Conservation (phyloP, 2,113 vertebrate genomes). For the Mungos mungo region DNA sequence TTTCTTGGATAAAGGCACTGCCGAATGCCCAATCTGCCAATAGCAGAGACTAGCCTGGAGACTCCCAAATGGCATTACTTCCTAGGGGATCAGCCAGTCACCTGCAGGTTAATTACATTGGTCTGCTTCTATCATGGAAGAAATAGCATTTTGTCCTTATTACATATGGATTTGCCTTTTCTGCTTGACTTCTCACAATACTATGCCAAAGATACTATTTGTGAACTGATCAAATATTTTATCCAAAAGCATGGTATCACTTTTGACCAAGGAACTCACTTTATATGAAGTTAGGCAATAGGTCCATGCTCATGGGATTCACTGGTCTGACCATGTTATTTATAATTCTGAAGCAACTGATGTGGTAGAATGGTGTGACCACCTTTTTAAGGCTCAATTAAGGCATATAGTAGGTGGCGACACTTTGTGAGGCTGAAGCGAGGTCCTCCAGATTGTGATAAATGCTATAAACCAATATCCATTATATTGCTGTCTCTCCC, state of each 20-base stretch:
- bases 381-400: not conserved
- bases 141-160: not conserved
- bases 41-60: not conserved
- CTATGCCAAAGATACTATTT: not conserved
- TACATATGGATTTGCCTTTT: slow-evolving; percentile 22
- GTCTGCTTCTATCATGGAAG: not conserved
- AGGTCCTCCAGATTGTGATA: not conserved
- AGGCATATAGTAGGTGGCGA: not conserved
- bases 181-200: not conserved
- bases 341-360: not conserved
- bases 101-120: not conserved
- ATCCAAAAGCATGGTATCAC: not conserved
- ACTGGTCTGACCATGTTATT: not conserved
- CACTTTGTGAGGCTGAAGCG: not conserved
- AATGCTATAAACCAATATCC: not conserved
- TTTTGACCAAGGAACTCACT: slow-evolving; percentile 17
- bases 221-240: not conserved
- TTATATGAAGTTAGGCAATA: not conserved
- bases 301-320: not conserved
- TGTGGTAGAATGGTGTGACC: not conserved
- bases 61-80: not conserved
- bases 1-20: not conserved
- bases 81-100: not conserved
- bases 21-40: not conserved
- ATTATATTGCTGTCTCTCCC: not conserved